Percentiles rank a stretch among this genome's conserved stretches.
These are phyloP conservation scores for Oscheius onirici DNA, from an alignment of 2,888 invertebrate species.

Conservation along the genomic window DNA sequence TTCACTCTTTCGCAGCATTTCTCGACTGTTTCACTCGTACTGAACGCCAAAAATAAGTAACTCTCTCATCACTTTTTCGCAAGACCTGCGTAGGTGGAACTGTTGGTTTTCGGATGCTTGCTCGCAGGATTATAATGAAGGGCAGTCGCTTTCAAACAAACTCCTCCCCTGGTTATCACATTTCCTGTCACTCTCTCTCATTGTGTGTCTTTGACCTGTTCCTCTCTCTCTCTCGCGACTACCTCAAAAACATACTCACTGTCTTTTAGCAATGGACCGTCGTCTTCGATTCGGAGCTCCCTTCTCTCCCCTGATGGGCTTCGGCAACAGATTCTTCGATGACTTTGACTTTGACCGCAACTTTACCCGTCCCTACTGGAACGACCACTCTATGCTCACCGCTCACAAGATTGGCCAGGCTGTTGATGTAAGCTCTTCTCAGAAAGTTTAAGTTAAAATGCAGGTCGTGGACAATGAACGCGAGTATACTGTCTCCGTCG, in stretches of 20 bases:
- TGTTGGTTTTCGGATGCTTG: constrained; percentile 29
- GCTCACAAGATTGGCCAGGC: constrained; percentile 60
- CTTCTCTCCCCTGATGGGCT: constrained; percentile 47
- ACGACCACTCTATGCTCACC: constrained; percentile 56
- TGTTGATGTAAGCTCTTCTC: constrained; percentile 46
- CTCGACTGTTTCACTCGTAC: background rate
- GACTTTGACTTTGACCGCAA: constrained; percentile 62
- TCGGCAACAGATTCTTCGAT: constrained; percentile 53
- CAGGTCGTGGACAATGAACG: constrained; percentile 52
- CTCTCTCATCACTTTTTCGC: constrained; percentile 9
- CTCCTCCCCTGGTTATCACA: constrained; percentile 31
- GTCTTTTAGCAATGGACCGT: constrained; percentile 41
- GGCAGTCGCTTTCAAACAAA: constrained; percentile 31
- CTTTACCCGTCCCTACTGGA: constrained; percentile 59
- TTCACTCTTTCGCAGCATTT: background rate
- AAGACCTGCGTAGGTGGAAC: constrained; percentile 7
- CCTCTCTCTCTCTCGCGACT: constrained; percentile 3
- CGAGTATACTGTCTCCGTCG: constrained; percentile 55
- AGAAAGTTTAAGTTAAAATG: constrained; percentile 9
- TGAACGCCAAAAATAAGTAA: background rate
- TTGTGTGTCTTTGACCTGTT: constrained; percentile 22
- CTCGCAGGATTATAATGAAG: constrained; percentile 29
- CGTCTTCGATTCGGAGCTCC: constrained; percentile 45
- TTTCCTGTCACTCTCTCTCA: constrained; percentile 13
- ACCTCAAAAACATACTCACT: constrained; percentile 10